phyloP scores from a whole-genome alignment of 2,113 vertebrate species.

The Ageneiosus marmoratus region DNA sequence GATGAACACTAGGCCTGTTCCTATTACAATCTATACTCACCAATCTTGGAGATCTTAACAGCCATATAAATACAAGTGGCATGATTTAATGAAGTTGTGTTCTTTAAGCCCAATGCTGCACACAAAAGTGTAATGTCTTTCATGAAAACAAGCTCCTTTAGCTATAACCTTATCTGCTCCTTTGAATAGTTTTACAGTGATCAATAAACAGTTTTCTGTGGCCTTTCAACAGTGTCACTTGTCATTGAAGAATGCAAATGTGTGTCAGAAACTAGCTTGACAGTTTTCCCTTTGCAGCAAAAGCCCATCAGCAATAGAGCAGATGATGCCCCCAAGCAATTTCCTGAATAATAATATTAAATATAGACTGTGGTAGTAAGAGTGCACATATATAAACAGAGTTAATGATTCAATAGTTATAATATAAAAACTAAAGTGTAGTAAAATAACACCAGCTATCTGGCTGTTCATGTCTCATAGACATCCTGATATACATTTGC shows the following conservation, averaged over 20 bases:
- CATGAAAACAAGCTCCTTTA: constrained; percentile 74
- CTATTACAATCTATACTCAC: constrained; percentile 74
- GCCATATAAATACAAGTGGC: constrained; percentile 82
- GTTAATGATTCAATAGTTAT: not conserved
- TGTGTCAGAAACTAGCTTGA: constrained; percentile 92
- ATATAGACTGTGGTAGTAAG: not conserved
- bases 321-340: constrained; percentile 36
- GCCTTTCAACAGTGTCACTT: constrained; percentile 95
- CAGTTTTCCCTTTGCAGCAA: constrained; percentile 79
- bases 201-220: constrained; percentile 97
- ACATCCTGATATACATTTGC: not conserved
- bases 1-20: constrained; percentile 74
- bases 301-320: constrained; percentile 53
- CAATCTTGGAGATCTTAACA: constrained; percentile 67
- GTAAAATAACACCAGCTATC: not conserved
- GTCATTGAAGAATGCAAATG: constrained; percentile 91
- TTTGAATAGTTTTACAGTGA: constrained; percentile 92
- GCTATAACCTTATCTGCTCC: constrained; percentile 92
- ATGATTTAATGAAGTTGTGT: constrained; percentile 97
- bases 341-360: constrained; percentile 34
- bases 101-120: constrained; percentile 75
- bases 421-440: not conserved
- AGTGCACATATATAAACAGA: not conserved
- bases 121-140: constrained; percentile 77
- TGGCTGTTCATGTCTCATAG: not conserved